These are phyloP conservation scores for Chymomyza caudatula DNA, from an alignment of 2,888 invertebrate genomes.

Conservation along the genomic window DNA sequence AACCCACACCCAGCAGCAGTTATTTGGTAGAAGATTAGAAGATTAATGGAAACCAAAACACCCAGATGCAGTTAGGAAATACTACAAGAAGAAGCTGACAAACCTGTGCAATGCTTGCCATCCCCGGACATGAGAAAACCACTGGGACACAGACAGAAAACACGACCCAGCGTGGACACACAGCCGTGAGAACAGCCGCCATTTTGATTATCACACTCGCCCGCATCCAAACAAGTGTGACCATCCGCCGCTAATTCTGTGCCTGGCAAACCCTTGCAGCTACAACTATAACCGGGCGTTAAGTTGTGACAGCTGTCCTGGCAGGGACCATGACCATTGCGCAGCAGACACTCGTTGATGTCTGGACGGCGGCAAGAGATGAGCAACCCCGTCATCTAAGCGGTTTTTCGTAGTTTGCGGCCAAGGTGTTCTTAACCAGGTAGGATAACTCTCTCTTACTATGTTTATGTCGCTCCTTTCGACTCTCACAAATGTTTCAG, in stretches of 20 bases:
- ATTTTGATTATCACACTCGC: constrained; percentile 76
- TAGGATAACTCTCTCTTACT: too few relatives aligned
- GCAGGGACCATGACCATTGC: constrained; percentile 83
- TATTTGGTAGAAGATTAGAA: constrained; percentile 2
- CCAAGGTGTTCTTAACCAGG: too few relatives aligned
- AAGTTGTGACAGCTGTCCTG: constrained; percentile 82
- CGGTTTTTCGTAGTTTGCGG: neutral
- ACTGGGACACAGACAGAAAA: constrained; percentile 80
- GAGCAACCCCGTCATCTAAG: neutral
- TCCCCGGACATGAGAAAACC: constrained; percentile 75
- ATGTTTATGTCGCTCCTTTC: too few relatives aligned
- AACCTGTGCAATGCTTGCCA: constrained; percentile 78
- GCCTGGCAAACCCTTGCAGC: constrained; percentile 81
- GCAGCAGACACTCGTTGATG: constrained; percentile 82
- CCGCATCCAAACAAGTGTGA: constrained; percentile 79
- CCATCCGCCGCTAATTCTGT: constrained; percentile 80
- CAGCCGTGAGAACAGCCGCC: constrained; percentile 80
- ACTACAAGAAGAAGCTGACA: constrained; percentile 28
- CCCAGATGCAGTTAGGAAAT: neutral
- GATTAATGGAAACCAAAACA: constrained; percentile 2
- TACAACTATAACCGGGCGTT: constrained; percentile 81
- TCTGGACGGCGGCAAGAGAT: constrained; percentile 70
- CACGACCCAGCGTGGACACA: constrained; percentile 74
- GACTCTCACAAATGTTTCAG: too few relatives aligned
- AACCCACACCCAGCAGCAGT: neutral